phyloP scores from a whole-genome alignment of 1,140 invertebrate genomes.

The Kradibia gibbosae region DNA sequence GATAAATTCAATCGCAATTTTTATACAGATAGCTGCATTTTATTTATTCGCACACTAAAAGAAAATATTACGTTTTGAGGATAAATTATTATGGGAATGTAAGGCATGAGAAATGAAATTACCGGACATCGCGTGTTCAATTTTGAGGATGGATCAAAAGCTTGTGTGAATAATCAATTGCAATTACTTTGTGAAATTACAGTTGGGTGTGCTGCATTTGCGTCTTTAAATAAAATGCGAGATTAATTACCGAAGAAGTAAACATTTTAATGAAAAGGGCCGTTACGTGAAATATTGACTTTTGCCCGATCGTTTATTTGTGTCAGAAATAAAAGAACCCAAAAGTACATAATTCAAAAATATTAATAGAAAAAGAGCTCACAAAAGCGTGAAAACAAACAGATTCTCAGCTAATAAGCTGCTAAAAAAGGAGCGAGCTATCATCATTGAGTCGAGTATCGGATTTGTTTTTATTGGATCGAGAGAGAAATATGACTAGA shows the following conservation, averaged over 20 bases:
- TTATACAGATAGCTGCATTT: not conserved
- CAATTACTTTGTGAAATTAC: slow-evolving; percentile 1
- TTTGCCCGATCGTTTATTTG: not conserved
- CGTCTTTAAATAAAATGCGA: not conserved
- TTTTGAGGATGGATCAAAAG: not conserved
- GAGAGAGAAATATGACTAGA: slow-evolving; percentile 38
- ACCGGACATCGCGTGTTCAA: not conserved
- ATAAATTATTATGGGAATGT: not conserved
- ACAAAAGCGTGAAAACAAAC: slow-evolving; percentile 36
- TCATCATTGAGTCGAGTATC: not conserved
- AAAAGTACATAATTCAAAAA: slow-evolving; percentile 33
- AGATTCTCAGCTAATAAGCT: slow-evolving; percentile 31
- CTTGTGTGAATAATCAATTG: slow-evolving; percentile 1
- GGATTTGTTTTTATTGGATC: slow-evolving; percentile 15
- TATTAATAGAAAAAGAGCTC: slow-evolving; percentile 1
- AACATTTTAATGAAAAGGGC: slow-evolving; percentile 12
- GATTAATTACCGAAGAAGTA: slow-evolving; percentile 9
- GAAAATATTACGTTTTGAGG: not conserved
- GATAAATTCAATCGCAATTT: slow-evolving; percentile 5
- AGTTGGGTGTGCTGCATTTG: not conserved
- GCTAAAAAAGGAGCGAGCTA: slow-evolving; percentile 11
- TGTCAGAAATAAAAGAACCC: not conserved
- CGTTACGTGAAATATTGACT: not conserved
- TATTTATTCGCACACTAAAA: not conserved
- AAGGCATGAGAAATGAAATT: not conserved